Base-by-base conservation (phyloP, 2,113 vertebrate genomes). In the Cyphomyrus discorhynchus region DNA sequence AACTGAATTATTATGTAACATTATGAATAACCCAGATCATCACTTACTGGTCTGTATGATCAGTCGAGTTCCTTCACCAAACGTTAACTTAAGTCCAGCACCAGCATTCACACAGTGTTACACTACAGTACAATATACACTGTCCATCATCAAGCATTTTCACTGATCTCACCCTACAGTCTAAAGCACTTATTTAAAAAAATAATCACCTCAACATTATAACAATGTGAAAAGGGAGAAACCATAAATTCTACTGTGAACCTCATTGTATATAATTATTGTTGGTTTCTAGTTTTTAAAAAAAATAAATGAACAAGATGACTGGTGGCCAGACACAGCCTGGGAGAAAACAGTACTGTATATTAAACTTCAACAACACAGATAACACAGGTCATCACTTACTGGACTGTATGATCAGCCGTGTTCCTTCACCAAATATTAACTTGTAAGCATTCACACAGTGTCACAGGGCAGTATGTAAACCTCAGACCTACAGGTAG, bases 371-470 rank as follows among this genome's bases (percentile, higher is more conserved):
- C 11, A 35, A 19, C 66, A 17, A 35, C 27, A 74, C 31, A 74
- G 27, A 74, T 39, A 17, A 39, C 70, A 39, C 1, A 0, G 70
- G 70, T 66, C 11, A 46, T 7, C 66, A 88, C 62, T 89, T 89
- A 50, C 88, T 89, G 45, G 27, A 24, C 24, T 88, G 66, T 89
- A 95, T 90, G 89, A 91, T 46, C 88, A 94, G 88, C 39, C 77
- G 93, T 0, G 89, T 94, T 66, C 94, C 94, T 53, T 88, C 90
- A 91, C 93, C 94, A 89, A 95, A 95, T 35, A 70, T 49, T 47
- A 89, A 2, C 92, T 92, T 87, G 86, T 87, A 87, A 80, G 46
- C 8, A 90, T 87, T 90, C 89, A 77, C 89, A 90, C 84, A 86
- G 74, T 83, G 88, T 42, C 10, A 89, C 88, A 89, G 35, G 9